Percentiles rank a stretch among this genome's conserved stretches.
Evolutionary conservation across 2,797 vertebrate species (phyloP).

Genomic region (Thripadectes ignobilis): DNA sequence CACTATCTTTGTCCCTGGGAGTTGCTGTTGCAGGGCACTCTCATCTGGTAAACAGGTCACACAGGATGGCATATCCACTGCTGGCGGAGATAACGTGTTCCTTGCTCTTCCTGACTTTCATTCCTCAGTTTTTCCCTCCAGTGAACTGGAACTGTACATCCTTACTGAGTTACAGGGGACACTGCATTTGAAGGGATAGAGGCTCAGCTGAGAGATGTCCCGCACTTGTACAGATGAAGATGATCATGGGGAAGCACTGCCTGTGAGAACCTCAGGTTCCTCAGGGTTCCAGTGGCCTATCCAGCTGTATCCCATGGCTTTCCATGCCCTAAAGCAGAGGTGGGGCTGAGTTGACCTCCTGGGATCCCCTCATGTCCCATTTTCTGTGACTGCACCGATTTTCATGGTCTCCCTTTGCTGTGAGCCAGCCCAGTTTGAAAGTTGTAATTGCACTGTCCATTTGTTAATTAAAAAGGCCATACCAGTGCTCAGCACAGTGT

Average conservation of each 20-base stretch:
- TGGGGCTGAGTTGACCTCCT: not conserved
- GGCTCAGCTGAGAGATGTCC: not conserved
- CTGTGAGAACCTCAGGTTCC: fast-evolving
- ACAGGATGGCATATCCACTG: not conserved
- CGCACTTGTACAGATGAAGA: not conserved
- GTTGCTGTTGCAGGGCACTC: not conserved
- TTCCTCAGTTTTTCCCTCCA: not conserved
- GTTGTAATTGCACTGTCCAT: not conserved
- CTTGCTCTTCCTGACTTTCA: not conserved
- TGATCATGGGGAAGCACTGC: fast-evolving
- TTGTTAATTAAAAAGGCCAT: not conserved
- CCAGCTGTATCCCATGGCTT: not conserved
- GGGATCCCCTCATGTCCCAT: not conserved
- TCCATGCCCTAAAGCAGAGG: not conserved
- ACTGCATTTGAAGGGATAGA: not conserved
- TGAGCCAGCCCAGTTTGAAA: not conserved
- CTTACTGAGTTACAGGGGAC: not conserved
- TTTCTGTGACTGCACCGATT: not conserved
- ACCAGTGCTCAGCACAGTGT: not conserved
- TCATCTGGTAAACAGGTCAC: not conserved
- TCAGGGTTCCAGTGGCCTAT: not conserved
- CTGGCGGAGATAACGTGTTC: not conserved
- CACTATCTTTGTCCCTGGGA: not conserved
- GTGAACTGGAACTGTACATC: not conserved
- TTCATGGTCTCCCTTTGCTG: fast-evolving